phyloP scores from a whole-genome alignment of 1,140 invertebrate species.

The Eciton burchellii region DNA sequence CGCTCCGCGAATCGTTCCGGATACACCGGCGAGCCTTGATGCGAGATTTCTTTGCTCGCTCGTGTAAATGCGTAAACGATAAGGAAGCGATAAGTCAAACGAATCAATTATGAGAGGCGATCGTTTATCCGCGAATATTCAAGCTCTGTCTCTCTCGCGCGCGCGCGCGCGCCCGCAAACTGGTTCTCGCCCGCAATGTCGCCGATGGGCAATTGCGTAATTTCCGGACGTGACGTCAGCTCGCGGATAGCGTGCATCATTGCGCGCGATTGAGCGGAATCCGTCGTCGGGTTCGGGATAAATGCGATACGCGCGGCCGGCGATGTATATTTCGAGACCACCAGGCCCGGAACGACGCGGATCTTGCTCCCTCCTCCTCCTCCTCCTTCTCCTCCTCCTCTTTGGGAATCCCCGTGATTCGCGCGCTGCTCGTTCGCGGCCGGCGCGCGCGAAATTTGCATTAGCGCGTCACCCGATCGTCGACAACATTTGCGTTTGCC shows the following conservation, averaged over 20 bases:
- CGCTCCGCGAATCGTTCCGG: too few relatives aligned
- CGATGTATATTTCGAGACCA: slow-evolving; percentile 25
- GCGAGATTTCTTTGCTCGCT: too few relatives aligned
- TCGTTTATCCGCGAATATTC: slow-evolving; percentile 8
- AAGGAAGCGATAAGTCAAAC: not conserved
- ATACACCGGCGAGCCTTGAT: too few relatives aligned
- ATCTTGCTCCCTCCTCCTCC: not conserved
- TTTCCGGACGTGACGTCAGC: slow-evolving; percentile 21
- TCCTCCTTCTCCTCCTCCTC: not conserved
- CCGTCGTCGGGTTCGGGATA: slow-evolving; percentile 14
- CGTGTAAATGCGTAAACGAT: too few relatives aligned
- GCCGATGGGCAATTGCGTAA: slow-evolving; percentile 59
- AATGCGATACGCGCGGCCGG: slow-evolving; percentile 1
- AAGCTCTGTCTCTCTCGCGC: too few relatives aligned
- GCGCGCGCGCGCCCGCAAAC: slow-evolving; percentile 62
- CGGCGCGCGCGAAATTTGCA: slow-evolving; percentile 42
- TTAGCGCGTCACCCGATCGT: not conserved
- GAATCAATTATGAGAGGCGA: slow-evolving; percentile 6
- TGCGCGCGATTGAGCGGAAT: slow-evolving; percentile 68
- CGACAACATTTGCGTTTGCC: not conserved
- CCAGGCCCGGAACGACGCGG: not conserved
- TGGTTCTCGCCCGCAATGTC: slow-evolving; percentile 67
- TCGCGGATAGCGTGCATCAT: slow-evolving; percentile 50
- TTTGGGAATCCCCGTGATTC: slow-evolving; percentile 8
- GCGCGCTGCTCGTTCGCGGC: not conserved